phyloP scores from a whole-genome alignment of 2,113 vertebrate species.

The Pogonocichla stellata region DNA sequence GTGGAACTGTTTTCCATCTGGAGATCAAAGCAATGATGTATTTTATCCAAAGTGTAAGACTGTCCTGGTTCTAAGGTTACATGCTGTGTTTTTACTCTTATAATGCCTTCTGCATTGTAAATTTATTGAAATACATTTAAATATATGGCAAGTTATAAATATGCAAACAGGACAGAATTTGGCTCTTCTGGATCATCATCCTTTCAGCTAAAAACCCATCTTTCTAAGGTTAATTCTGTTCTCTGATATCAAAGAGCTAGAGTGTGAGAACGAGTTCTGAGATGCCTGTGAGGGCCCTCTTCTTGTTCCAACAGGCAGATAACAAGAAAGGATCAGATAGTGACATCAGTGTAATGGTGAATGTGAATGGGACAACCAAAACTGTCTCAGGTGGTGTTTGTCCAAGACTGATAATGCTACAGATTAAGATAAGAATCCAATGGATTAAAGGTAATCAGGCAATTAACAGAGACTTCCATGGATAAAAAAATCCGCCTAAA shows the following conservation, averaged over 20 bases:
- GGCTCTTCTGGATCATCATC: neutral
- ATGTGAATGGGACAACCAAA: neutral
- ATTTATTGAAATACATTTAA: neutral
- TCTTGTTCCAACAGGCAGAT: neutral
- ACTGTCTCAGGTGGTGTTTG: fast-evolving
- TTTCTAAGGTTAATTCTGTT: neutral
- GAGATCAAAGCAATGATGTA: neutral
- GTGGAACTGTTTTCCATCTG: neutral
- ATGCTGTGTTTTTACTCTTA: neutral
- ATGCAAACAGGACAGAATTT: neutral
- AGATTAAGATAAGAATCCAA: neutral
- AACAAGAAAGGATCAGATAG: neutral
- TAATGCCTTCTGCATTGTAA: neutral
- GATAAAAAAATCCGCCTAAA: neutral
- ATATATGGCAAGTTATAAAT: neutral
- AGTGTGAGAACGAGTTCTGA: neutral
- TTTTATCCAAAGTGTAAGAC: neutral
- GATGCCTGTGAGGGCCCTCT: neutral
- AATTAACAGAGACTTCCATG: neutral
- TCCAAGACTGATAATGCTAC: neutral
- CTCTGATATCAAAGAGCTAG: neutral
- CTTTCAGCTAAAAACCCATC: neutral
- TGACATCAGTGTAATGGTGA: neutral
- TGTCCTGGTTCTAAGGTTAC: neutral
- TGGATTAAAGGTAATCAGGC: neutral